Evolutionary conservation across 2,888 invertebrate species (phyloP).

Genomic region (Charanyca ferruginea): DNA sequence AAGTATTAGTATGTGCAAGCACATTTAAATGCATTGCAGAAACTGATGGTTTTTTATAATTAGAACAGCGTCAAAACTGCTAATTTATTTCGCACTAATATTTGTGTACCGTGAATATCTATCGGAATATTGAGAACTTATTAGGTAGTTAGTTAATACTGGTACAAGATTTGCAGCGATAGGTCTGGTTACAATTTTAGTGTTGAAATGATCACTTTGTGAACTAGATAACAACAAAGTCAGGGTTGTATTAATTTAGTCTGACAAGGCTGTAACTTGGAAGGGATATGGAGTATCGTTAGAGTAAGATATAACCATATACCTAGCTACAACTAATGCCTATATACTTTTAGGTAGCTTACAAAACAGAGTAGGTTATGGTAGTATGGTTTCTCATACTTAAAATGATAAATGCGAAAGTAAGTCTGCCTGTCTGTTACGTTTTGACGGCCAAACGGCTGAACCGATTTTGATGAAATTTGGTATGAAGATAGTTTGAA

Average conservation of each 20-base stretch:
- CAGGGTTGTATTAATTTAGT: constrained; percentile 66
- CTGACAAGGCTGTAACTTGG: constrained; percentile 52
- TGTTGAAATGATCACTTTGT: constrained; percentile 48
- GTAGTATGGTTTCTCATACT: no score
- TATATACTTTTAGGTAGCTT: background rate
- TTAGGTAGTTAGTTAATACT: constrained; percentile 43
- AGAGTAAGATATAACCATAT: constrained; percentile 19
- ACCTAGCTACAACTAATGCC: background rate
- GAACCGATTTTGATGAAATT: no score
- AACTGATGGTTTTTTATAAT: constrained; percentile 26
- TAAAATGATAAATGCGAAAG: no score
- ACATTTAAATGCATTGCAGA: constrained; percentile 11
- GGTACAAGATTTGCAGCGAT: constrained; percentile 28
- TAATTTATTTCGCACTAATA: constrained; percentile 20
- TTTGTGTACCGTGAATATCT: constrained; percentile 32
- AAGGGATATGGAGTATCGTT: constrained; percentile 45
- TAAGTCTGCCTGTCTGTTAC: no score
- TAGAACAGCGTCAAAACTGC: constrained; percentile 22
- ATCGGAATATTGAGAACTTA: constrained; percentile 39
- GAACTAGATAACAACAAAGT: constrained; percentile 63
- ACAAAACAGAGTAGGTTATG: background rate
- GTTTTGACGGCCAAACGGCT: no score
- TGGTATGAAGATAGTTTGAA: no score
- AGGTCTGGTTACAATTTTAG: constrained; percentile 51
- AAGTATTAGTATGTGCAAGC: constrained; percentile 19